Percentiles rank a stretch among this genome's conserved stretches.
Evolutionary conservation across 2,797 vertebrate species (phyloP).

Genomic region (Cottoperca gobio): DNA sequence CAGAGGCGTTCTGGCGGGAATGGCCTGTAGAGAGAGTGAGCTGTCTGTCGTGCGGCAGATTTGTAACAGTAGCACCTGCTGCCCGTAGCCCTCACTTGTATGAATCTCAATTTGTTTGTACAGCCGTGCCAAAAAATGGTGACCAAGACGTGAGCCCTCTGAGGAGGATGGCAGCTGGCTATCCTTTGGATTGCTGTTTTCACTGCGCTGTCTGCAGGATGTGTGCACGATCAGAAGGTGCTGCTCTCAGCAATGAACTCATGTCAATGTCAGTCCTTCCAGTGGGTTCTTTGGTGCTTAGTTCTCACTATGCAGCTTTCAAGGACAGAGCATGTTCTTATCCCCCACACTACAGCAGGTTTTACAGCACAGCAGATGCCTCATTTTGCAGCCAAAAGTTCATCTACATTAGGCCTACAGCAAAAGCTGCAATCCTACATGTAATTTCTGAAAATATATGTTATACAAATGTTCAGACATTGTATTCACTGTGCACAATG

Average conservation of each 20-base stretch:
- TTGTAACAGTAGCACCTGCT: constrained; percentile 78
- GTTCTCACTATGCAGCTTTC: constrained; percentile 42
- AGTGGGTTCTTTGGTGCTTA: constrained; percentile 26
- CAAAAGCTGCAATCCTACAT: constrained; percentile 27
- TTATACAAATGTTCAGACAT: constrained; percentile 12
- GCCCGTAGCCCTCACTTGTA: constrained; percentile 70
- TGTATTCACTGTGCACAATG: constrained; percentile 9
- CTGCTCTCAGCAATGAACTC: constrained; percentile 61
- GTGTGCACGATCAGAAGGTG: constrained; percentile 50
- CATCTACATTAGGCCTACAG: constrained; percentile 17
- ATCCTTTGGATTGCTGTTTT: constrained; percentile 58
- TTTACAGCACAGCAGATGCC: constrained; percentile 47
- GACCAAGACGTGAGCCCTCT: constrained; percentile 60
- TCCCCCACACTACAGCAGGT: background rate
- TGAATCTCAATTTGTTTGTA: constrained; percentile 80
- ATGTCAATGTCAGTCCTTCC: constrained; percentile 40
- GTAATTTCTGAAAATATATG: constrained; percentile 13
- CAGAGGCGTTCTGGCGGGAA: constrained; percentile 73
- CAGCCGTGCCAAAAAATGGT: constrained; percentile 58
- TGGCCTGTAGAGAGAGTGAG: constrained; percentile 68
- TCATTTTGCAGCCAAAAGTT: constrained; percentile 41
- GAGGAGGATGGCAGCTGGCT: constrained; percentile 41
- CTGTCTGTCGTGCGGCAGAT: constrained; percentile 63
- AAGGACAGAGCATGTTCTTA: constrained; percentile 39
- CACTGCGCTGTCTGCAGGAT: constrained; percentile 36